These are phyloP conservation scores for Macrostomum lignano DNA, from an alignment of 1,140 invertebrate species.

Conservation along the genomic window DNA sequence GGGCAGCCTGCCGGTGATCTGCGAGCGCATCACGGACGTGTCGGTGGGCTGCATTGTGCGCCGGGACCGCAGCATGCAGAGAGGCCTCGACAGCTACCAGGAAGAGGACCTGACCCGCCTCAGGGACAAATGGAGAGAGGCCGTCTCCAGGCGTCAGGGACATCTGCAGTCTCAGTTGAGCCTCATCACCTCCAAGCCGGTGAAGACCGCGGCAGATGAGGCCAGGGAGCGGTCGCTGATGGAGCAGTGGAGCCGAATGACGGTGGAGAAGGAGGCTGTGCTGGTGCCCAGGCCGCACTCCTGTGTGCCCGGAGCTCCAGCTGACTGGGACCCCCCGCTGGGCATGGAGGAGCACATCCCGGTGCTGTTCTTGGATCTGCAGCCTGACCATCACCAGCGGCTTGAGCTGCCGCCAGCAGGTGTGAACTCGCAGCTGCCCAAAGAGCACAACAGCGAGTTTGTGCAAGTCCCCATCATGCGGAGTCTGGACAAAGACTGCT, in stretches of 20 bases:
- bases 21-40: constrained; percentile 45
- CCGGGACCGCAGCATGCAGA: constrained; percentile 36
- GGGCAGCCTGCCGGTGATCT: constrained; percentile 72
- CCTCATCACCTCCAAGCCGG: constrained; percentile 30
- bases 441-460: no score
- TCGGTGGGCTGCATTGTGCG: constrained; percentile 48
- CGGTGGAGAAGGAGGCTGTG: constrained; percentile 81
- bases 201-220: constrained; percentile 57
- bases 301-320: constrained; percentile 78
- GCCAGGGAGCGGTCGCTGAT: constrained; percentile 77
- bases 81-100: constrained; percentile 70
- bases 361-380: constrained; percentile 81
- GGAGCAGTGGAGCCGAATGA: constrained; percentile 69
- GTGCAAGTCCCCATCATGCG: no score
- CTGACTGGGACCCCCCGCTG: constrained; percentile 49
- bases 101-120: constrained; percentile 67
- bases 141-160: constrained; percentile 46
- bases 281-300: constrained; percentile 69
- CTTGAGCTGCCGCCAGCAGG: no score
- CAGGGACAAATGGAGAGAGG: constrained; percentile 69
- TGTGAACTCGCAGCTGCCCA: no score
- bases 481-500: no score
- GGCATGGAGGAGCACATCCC: constrained; percentile 88
- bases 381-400: constrained; percentile 40
- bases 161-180: constrained; percentile 41